These are phyloP conservation scores for Spatula versicolor DNA, from an alignment of 2,797 vertebrate genomes.

Conservation along the genomic window DNA sequence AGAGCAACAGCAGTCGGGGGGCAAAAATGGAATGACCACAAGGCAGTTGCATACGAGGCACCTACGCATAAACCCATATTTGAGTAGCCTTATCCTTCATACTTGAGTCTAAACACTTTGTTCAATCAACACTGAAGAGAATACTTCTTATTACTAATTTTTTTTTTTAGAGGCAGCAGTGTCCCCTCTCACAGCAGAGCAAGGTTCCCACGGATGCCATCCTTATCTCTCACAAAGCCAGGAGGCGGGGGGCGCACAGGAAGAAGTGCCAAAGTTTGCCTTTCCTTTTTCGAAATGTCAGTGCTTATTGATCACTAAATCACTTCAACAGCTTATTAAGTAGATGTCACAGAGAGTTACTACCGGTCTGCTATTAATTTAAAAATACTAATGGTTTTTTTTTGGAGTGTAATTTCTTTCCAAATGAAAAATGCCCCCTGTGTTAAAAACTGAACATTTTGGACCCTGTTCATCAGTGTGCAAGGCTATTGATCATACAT, in stretches of 20 bases:
- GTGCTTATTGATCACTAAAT: slow-evolving; percentile 68
- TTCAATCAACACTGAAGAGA: background rate
- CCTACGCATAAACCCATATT: background rate
- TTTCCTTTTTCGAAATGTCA: slow-evolving; percentile 68
- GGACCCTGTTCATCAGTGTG: background rate
- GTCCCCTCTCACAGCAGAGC: background rate
- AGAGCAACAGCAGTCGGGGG: background rate
- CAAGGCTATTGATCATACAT: background rate
- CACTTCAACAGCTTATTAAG: slow-evolving; percentile 72
- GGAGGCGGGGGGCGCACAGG: background rate
- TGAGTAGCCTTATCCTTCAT: background rate
- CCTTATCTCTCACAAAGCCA: background rate
- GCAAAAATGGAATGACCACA: background rate
- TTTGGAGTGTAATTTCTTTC: slow-evolving; percentile 50
- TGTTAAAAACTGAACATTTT: slow-evolving; percentile 19
- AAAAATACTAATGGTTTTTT: slow-evolving; percentile 52
- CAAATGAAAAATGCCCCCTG: slow-evolving; percentile 43
- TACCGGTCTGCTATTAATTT: slow-evolving; percentile 50
- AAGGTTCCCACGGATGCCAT: slow-evolving; percentile 4
- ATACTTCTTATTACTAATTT: background rate
- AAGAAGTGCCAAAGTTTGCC: slow-evolving; percentile 56
- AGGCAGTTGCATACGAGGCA: background rate
- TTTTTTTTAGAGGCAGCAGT: background rate
- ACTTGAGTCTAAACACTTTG: background rate
- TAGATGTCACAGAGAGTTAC: slow-evolving; percentile 72